Conservation (phyloP, 2,888 invertebrate genomes). For the Lithodes maja region DNA sequence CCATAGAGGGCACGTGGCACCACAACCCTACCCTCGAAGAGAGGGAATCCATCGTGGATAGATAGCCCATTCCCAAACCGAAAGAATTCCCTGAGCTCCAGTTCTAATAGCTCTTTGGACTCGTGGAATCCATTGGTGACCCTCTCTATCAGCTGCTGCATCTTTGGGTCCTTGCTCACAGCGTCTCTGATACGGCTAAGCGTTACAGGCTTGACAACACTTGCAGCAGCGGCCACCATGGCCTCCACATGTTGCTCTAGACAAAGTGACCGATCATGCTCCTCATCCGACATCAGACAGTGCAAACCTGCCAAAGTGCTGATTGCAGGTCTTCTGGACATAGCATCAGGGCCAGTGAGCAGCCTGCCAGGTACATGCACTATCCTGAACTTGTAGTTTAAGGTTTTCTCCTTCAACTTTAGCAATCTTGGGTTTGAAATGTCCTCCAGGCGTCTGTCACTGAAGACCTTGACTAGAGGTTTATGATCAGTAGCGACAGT, state of each 20-base stretch:
- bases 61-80: not conserved
- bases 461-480: conserved; percentile 30
- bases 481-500: conserved; percentile 38
- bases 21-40: not conserved
- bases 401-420: conserved; percentile 29
- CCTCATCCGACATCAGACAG: not conserved
- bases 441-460: not conserved
- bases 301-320: not conserved
- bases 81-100: not conserved
- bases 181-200: not conserved
- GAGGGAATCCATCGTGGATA: not conserved
- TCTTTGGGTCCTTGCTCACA: not conserved
- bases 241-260: not conserved
- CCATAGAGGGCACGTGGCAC: not conserved
- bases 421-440: conserved; percentile 18
- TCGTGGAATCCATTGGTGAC: not conserved
- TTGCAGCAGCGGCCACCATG: not conserved
- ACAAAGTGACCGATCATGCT: not conserved
- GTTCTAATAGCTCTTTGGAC: not conserved
- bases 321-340: conserved; percentile 2
- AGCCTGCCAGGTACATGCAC: conserved; percentile 17
- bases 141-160: not conserved
- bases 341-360: conserved; percentile 16
- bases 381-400: conserved; percentile 25
- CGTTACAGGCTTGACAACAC: not conserved